Evolutionary conservation across 2,888 invertebrate species (phyloP), one percentile per base, ranked within the genome.

Genomic region (Taphrorychus bicolor): DNA sequence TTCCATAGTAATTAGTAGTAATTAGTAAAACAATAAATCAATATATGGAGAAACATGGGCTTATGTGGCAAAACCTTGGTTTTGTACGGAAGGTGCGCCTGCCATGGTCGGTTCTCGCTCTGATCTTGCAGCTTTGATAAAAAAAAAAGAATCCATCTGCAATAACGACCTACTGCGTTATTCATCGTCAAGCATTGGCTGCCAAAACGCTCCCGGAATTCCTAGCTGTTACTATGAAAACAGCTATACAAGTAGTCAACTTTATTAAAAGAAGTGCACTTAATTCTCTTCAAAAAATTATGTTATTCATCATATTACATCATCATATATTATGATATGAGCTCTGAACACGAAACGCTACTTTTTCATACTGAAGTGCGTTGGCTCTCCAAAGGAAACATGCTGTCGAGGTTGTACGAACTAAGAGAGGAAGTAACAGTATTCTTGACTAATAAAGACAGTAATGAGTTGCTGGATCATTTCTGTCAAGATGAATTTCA

Each of bases 331-430:
- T n/a, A 7, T 45, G 5, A 7, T 5, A 45, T 45, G 7, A 16
- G 16, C 45, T 45, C 14, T 16, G 45, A 7, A 5, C 14, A 7
- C 5, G 7, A 7, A 45, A 45, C 14, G n/a, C 14, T 45, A 5
- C 14, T 45, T 5, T 45, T 45, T 45, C 45, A 45, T 16, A 45
- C 45, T n/a, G 45, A 45, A 45, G 45, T 45, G 5, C 45, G 45
- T 45, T 45, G 45, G 45, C 45, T 45, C 5, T 45, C 45, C 5
- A 45, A n/a, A 45, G 45, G 45, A 5, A 45, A 45, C 14, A 7
- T 5, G 5, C 16, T 45, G 45, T 5, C n/a, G 5, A 5, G 45
- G 14, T 45, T 45, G 5, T 45, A 45, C 45, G 14, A 45, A 5
- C 45, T 45, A 5, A 7, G 5, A 7, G 45, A 45, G 5, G 5